Conservation (phyloP, 53 echinoderm and acorn worm genomes). For the Astropecten irregularis region DNA sequence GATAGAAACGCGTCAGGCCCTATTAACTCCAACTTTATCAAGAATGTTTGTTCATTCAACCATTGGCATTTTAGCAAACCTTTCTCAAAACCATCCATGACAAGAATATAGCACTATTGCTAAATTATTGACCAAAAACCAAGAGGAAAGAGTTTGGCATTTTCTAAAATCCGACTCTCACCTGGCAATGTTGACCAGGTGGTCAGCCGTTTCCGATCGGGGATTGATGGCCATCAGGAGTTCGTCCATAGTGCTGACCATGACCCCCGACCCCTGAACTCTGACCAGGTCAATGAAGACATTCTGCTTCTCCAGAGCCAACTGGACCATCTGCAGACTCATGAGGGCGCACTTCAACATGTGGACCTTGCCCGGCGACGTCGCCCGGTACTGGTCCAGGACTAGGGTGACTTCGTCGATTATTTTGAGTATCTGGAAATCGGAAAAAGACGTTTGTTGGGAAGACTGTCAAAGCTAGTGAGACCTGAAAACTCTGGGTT, state of each 20-base stretch:
- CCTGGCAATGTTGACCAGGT: slow-evolving; percentile 89
- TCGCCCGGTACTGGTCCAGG: slow-evolving; percentile 67
- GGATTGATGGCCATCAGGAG: slow-evolving; percentile 95
- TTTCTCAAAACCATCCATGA: too few species aligned
- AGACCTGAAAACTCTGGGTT: background rate
- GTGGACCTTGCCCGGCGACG: slow-evolving; percentile 74
- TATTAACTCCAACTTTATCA: too few species aligned
- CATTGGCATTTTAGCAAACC: too few species aligned
- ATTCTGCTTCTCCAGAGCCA: slow-evolving; percentile 86
- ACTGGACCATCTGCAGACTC: slow-evolving; percentile 82
- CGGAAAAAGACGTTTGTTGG: background rate
- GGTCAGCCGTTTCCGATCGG: slow-evolving; percentile 82
- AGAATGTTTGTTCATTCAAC: too few species aligned
- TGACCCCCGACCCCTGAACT: slow-evolving; percentile 79
- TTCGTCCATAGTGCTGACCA: slow-evolving; percentile 90
- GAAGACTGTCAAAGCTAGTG: background rate
- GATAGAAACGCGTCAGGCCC: too few species aligned
- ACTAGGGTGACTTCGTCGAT: slow-evolving; percentile 73
- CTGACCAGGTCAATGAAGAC: slow-evolving; percentile 86
- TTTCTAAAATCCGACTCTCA: slow-evolving; percentile 29
- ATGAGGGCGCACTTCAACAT: slow-evolving; percentile 77
- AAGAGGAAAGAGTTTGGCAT: too few species aligned
- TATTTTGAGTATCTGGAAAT: slow-evolving; percentile 74
- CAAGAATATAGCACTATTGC: too few species aligned
- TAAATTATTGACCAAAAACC: too few species aligned